These are phyloP conservation scores for Elysia crispata DNA, from an alignment of 2,888 invertebrate genomes.

Conservation along the genomic window DNA sequence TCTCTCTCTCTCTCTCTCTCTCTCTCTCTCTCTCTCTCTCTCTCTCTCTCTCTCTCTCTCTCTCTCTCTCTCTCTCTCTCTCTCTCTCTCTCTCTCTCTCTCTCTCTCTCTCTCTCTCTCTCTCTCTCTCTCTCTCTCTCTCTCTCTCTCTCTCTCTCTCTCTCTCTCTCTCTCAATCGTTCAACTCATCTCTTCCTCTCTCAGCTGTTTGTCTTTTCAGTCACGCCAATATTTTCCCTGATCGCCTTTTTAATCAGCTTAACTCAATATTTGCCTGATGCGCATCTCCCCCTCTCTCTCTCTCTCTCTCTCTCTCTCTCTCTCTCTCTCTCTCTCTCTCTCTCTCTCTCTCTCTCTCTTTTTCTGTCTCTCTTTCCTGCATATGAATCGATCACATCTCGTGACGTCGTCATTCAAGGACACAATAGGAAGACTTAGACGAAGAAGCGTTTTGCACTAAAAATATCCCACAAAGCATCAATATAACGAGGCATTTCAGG, in stretches of 20 bases:
- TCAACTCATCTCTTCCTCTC: not conserved
- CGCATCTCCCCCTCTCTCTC: not conserved
- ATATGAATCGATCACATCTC: no score
- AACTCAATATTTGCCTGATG: not conserved
- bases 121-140: not conserved
- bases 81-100: slow-evolving; percentile 23
- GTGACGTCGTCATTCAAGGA: no score
- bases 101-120: slow-evolving; percentile 26
- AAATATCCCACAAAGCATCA: no score
- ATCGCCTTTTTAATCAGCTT: not conserved
- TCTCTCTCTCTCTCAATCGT: not conserved
- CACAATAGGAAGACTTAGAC: no score
- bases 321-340: not conserved
- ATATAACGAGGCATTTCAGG: no score
- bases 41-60: slow-evolving; percentile 18
- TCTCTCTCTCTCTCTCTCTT: slow-evolving; percentile 24
- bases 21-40: not conserved
- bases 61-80: slow-evolving; percentile 30
- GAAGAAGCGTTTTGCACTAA: no score
- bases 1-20: slow-evolving; percentile 1
- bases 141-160: not conserved
- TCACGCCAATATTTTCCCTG: not conserved
- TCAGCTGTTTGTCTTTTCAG: not conserved
- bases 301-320: slow-evolving; percentile 26
- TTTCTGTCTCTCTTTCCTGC: not conserved